phyloP scores from a whole-genome alignment of 2,888 invertebrate species.

The Ferrisia virgata region DNA sequence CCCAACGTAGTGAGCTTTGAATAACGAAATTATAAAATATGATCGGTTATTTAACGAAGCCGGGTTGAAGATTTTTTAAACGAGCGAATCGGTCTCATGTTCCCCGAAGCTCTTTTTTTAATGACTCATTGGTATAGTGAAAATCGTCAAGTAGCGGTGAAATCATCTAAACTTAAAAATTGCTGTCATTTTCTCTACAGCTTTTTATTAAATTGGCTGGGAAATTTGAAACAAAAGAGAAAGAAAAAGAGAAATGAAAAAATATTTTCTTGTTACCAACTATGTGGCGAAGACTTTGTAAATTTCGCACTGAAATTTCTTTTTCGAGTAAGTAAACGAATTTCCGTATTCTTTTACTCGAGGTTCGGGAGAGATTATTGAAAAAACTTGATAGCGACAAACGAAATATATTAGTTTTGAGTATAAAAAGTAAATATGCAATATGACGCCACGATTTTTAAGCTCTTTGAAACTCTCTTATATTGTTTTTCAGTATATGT shows the following conservation, averaged over 20 bases:
- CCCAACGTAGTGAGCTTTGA: not conserved
- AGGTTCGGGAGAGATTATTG: not conserved
- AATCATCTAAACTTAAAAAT: not conserved
- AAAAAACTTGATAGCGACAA: not conserved
- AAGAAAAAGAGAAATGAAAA: not conserved
- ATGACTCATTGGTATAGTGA: not conserved
- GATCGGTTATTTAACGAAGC: not conserved
- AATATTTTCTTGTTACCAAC: too few relatives aligned
- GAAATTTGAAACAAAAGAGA: not conserved
- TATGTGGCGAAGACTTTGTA: not conserved
- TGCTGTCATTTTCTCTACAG: not conserved
- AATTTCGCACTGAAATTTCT: not conserved
- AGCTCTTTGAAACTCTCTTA: not conserved
- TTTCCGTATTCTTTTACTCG: not conserved
- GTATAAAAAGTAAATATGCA: not conserved
- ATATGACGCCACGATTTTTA: not conserved
- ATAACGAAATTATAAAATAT: not conserved
- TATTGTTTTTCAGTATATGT: constrained; percentile 4
- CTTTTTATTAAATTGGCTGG: not conserved
- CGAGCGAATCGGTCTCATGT: not conserved
- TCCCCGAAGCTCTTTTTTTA: not conserved
- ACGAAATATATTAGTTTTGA: constrained; percentile 13
- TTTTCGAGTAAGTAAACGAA: not conserved
- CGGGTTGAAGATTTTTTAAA: not conserved
- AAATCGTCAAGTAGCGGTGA: not conserved